These are phyloP conservation scores for Drosophila tripunctata DNA, from an alignment of 2,888 invertebrate genomes.

Conservation along the genomic window DNA sequence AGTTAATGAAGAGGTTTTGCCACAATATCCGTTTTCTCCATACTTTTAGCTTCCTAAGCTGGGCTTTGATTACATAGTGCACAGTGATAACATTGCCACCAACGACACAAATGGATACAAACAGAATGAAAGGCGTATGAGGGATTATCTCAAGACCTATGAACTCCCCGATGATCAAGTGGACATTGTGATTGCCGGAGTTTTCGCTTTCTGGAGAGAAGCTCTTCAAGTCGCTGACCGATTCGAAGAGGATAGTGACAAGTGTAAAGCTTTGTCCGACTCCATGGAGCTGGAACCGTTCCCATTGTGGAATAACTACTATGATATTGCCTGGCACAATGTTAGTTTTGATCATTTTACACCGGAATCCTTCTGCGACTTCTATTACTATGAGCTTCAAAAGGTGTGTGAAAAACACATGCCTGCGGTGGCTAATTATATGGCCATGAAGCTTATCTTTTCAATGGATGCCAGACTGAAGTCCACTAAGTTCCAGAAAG, in stretches of 20 bases:
- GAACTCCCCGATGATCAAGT: slow-evolving; percentile 61
- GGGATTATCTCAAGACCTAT: slow-evolving; percentile 64
- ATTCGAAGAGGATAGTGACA: slow-evolving; percentile 50
- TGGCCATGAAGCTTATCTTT: slow-evolving; percentile 78
- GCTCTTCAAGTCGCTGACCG: slow-evolving; percentile 49
- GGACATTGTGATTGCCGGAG: slow-evolving; percentile 53
- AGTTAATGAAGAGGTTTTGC: slow-evolving; percentile 65
- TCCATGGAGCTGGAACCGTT: neutral
- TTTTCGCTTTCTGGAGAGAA: slow-evolving; percentile 76
- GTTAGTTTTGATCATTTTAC: slow-evolving; percentile 20
- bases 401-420: slow-evolving; percentile 60
- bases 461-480: slow-evolving; percentile 73
- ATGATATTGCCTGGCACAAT: slow-evolving; percentile 77
- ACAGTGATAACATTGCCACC: slow-evolving; percentile 77
- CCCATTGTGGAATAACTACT: slow-evolving; percentile 65
- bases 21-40: slow-evolving; percentile 74
- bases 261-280: slow-evolving; percentile 35
- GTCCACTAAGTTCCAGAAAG: slow-evolving; percentile 63
- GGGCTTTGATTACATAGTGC: slow-evolving; percentile 78
- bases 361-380: slow-evolving; percentile 58
- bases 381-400: slow-evolving; percentile 69
- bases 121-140: slow-evolving; percentile 76
- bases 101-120: slow-evolving; percentile 72
- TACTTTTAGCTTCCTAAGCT: slow-evolving; percentile 77
- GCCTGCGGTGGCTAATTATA: slow-evolving; percentile 80